A percentile compares a stretch with the other conserved stretches of the same genome.
phyloP scores from a whole-genome alignment of 2,113 vertebrate genomes.

The Psittacula cyanocephala region DNA sequence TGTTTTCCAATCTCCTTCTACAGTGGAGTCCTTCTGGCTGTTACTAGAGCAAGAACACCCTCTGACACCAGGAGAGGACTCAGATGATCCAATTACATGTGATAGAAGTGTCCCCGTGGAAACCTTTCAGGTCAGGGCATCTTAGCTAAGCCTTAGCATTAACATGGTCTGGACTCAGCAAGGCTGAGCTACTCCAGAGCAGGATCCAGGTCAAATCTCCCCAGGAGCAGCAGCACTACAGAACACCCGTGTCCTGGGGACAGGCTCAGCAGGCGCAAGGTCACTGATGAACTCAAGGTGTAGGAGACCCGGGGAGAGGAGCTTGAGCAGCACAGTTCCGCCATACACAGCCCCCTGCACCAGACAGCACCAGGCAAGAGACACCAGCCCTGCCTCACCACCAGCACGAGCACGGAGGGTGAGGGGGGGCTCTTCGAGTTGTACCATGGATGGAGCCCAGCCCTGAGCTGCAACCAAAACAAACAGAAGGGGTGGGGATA shows the following conservation, averaged over 20 bases:
- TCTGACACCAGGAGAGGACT: background rate
- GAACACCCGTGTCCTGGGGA: rapidly evolving
- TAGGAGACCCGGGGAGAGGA: background rate
- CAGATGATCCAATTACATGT: background rate
- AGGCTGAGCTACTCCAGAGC: background rate
- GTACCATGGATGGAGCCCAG: background rate
- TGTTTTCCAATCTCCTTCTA: background rate
- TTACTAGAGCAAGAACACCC: background rate
- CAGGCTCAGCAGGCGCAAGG: background rate
- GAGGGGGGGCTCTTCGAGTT: background rate
- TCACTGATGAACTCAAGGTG: background rate
- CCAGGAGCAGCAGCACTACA: background rate
- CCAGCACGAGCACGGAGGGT: background rate
- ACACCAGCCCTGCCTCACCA: background rate
- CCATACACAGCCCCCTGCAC: rapidly evolving
- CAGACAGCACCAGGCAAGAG: background rate
- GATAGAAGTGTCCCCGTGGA: rapidly evolving
- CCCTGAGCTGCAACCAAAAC: background rate
- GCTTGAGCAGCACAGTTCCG: rapidly evolving
- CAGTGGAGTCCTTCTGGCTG: background rate
- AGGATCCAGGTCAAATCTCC: background rate
- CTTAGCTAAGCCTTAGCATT: background rate
- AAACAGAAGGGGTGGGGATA: background rate
- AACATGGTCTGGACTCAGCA: rapidly evolving
- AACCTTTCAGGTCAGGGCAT: background rate